These are phyloP conservation scores for Cheilosia soror DNA, from an alignment of 2,888 invertebrate genomes.

Conservation along the genomic window DNA sequence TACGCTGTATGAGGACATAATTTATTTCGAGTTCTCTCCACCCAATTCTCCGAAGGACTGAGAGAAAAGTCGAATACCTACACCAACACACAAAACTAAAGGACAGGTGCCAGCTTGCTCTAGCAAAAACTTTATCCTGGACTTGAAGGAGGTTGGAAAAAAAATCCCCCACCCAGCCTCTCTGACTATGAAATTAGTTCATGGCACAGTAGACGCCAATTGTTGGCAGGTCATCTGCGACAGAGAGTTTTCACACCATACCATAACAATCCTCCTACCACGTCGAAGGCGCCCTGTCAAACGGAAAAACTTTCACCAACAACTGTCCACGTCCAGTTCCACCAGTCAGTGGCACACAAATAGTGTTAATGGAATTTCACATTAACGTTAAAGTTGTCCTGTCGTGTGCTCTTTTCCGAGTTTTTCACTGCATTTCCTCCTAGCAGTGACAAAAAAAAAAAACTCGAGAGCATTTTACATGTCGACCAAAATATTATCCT, in stretches of 20 bases:
- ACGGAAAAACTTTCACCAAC: constrained; percentile 44
- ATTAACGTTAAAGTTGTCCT: constrained; percentile 51
- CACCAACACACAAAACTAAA: constrained; percentile 1
- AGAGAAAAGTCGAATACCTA: constrained; percentile 7
- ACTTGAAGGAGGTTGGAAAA: not conserved
- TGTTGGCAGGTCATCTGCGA: constrained; percentile 60
- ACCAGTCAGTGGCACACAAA: constrained; percentile 54
- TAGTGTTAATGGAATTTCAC: constrained; percentile 70
- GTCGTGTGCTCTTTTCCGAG: not conserved
- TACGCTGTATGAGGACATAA: constrained; percentile 26
- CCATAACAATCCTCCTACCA: constrained; percentile 5
- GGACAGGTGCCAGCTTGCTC: constrained; percentile 41
- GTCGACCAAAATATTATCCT: constrained; percentile 44
- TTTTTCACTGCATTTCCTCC: constrained; percentile 42
- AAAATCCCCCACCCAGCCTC: not conserved
- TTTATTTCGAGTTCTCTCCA: constrained; percentile 38
- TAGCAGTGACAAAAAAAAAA: not conserved
- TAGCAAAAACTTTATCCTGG: constrained; percentile 52
- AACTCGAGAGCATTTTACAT: not conserved
- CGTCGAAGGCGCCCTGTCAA: not conserved
- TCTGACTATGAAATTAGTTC: constrained; percentile 35
- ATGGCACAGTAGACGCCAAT: constrained; percentile 36
- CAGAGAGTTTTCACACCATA: constrained; percentile 27
- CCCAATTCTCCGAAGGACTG: not conserved
- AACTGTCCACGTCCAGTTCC: constrained; percentile 20